phyloP scores from a whole-genome alignment of 2,888 invertebrate species.

The Sericinus montela region DNA sequence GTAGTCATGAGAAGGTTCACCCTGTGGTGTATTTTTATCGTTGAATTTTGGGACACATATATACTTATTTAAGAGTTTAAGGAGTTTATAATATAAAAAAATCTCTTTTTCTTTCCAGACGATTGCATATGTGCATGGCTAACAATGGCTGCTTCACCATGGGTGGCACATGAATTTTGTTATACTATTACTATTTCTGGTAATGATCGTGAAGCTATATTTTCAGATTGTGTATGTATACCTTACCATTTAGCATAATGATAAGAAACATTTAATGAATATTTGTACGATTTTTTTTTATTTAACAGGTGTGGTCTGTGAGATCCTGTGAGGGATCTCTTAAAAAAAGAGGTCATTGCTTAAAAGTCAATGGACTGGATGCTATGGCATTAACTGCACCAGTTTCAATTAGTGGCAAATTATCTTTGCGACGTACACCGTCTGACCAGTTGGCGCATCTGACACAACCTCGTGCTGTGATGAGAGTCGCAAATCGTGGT shows the following conservation, averaged over 20 bases:
- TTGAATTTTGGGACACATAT: no score
- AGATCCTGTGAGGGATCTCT: constrained; percentile 67
- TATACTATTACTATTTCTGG: constrained; percentile 69
- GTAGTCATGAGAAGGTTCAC: no score
- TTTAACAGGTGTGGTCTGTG: constrained; percentile 62
- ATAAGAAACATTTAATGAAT: neutral
- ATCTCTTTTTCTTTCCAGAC: constrained; percentile 36
- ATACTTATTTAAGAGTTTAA: no score
- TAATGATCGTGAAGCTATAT: constrained; percentile 70
- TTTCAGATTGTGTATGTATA: constrained; percentile 63
- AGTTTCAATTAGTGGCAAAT: constrained; percentile 48
- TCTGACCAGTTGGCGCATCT: constrained; percentile 43
- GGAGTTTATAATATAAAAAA: no score
- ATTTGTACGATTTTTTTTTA: constrained; percentile 1
- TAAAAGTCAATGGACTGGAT: constrained; percentile 50
- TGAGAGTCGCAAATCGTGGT: constrained; percentile 63
- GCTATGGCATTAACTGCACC: constrained; percentile 53
- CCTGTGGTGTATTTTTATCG: no score
- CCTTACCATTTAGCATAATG: neutral
- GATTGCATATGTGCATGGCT: constrained; percentile 58
- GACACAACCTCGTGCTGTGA: constrained; percentile 59
- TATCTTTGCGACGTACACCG: constrained; percentile 55
- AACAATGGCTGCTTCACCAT: constrained; percentile 63
- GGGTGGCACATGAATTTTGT: constrained; percentile 59
- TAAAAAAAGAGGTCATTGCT: constrained; percentile 60